These are phyloP conservation scores for Calcarius lapponicus DNA, from an alignment of 2,797 vertebrate species.

Conservation along the genomic window DNA sequence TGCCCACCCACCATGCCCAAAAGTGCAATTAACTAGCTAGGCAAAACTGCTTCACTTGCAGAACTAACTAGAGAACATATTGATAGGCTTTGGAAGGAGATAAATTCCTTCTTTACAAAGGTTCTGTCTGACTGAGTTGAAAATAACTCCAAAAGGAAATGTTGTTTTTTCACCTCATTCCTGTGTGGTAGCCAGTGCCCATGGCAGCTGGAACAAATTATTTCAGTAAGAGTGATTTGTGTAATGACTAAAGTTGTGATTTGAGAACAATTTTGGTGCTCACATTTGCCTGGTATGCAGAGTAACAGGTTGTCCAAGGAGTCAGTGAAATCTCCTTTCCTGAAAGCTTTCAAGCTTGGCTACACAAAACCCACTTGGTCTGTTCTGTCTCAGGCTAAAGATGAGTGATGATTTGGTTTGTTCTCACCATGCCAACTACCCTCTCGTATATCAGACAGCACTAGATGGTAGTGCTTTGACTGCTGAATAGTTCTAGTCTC, in stretches of 20 bases:
- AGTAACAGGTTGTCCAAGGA: background rate
- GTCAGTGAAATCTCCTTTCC: background rate
- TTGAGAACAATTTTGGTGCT: background rate
- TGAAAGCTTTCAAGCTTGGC: background rate
- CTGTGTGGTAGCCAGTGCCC: background rate
- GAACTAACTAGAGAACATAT: background rate
- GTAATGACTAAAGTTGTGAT: background rate
- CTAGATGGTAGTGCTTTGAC: background rate
- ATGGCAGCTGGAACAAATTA: background rate
- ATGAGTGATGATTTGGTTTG: background rate
- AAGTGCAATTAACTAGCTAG: background rate
- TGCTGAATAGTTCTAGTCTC: background rate
- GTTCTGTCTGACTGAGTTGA: background rate
- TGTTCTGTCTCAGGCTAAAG: background rate
- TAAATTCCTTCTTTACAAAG: background rate
- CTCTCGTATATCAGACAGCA: background rate
- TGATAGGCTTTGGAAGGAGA: background rate
- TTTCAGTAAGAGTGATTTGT: background rate
- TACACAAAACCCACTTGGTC: background rate
- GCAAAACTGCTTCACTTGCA: background rate
- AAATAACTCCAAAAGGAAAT: background rate
- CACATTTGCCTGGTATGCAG: background rate
- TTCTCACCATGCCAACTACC: background rate
- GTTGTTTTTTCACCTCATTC: background rate
- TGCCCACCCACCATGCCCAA: rapidly evolving